Evolutionary conservation across 2,888 invertebrate genomes (phyloP), one percentile per base, ranked within the genome.

Genomic region (Portevinia maculata): DNA sequence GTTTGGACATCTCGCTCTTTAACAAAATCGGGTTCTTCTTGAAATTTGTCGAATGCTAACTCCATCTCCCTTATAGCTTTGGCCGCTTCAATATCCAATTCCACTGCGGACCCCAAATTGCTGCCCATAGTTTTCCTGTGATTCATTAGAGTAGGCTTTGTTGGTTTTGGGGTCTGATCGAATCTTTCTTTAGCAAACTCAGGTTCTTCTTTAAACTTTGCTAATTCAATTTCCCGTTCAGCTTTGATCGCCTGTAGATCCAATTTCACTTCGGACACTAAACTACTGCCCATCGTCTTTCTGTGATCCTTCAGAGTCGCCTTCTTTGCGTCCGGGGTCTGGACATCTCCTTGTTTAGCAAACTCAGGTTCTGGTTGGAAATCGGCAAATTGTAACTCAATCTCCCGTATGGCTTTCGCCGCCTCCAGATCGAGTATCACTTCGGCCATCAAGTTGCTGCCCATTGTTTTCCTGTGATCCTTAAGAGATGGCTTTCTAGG

Each of bases 191-290:
- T 9, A 0, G 30, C 5, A 6, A 50, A 13, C 11, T 50, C 46
- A 11, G 81, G 81, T 7, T 76, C 39, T n/a, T 83, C 81, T 19
- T 70, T 19, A 28, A 81, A 81, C 15, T 81, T 65, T 15, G 65
- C 81, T 19, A 48, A 6, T 32, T 81, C 75, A 19, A 65, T 48
- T 24, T 81, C 81, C 0, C 39, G 15, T 9, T 60, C 6, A 4
- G 44, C 50, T 15, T 76, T 76, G 0, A 37, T 76, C 5, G 59
- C 50, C 28, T 83, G 3, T 3, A 83, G 21, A 48, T 83, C 65
- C 0, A 81, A 13, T 1, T 44, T 70, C 5, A 21, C 34, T 37
- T 62, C 39, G 1, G 53, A 3, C 0, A 50, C 34, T n/a, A 52
- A 24, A 6, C 17, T 44, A 1, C 37, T 65, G 6, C 75, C 76